Evolutionary conservation across 2,797 vertebrate species (phyloP), one percentile per base, ranked within the genome.

Genomic region (Australoheros facetus): DNA sequence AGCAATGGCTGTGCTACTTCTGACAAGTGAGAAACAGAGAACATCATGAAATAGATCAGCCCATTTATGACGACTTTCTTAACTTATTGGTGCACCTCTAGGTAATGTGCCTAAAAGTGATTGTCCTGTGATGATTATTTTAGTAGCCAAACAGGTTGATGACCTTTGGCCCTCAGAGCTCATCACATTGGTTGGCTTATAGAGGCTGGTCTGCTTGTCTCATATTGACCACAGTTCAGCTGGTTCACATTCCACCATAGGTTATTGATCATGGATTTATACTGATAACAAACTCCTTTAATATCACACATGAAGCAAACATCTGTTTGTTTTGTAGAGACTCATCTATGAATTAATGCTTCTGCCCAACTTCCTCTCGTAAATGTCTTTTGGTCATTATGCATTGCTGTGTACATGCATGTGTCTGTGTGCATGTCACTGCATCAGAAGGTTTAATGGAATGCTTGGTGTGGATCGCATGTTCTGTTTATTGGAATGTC

Each of bases 211-310:
- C 53, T 53, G 56, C 73, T 62, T 53, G 16, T 57, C 77, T 26
- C 42, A 75, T 77, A 84, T 86, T 77, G 60, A 82, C 75, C 75
- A 39, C 42, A 58, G 19, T 51, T 58, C 70, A 64, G 37, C 14
- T 19, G 53, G 45, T n/a, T 81, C 32, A 60, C 73, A 72, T 81
- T 73, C 56, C 66, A 81, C 79, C 57, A 56, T n/a, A 32, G 72
- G 39, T 42, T 30, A 78, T 64, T 55, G 56, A 80, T 84, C 21
- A 28, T 39, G 10, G 55, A 73, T 70, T 62, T 2, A 55, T 19
- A 7, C 57, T 56, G 42, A 56, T 13, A 59, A n/a, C 6, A 11
- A 9, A 7, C 11, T 30, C 3, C 2, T 51, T 19, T 19, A 51
- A 51, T 51, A 51, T 69, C 26, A 26, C 42, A 51, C 42, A 51